Evolutionary conservation across 2,113 vertebrate genomes (phyloP).

Genomic region (Chaetodon auriga): DNA sequence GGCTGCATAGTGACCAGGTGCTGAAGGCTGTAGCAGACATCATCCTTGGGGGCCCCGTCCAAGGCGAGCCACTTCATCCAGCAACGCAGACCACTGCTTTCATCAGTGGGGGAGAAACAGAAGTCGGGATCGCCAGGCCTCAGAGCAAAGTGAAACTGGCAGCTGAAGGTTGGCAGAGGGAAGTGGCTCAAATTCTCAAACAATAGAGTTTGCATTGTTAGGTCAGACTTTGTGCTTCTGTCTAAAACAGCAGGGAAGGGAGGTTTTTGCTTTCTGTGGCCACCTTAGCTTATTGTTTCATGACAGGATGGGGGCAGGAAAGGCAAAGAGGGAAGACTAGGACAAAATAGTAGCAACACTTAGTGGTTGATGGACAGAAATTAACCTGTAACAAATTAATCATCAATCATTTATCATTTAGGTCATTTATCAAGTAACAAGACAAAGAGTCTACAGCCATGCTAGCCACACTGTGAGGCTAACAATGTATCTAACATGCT

Average conservation of each 20-base stretch:
- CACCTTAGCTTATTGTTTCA: not conserved
- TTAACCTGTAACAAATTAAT: not conserved
- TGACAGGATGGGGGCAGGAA: not conserved
- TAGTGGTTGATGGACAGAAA: not conserved
- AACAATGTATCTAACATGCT: not conserved
- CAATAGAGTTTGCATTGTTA: constrained; percentile 11
- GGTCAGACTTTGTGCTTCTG: constrained; percentile 32
- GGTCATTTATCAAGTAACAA: not conserved
- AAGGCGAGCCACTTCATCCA: constrained; percentile 21
- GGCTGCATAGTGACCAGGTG: constrained; percentile 9
- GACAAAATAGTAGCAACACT: not conserved
- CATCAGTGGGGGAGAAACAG: not conserved
- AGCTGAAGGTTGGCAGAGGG: constrained; percentile 36
- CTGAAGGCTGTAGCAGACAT: constrained; percentile 28
- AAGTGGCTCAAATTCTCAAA: constrained; percentile 26
- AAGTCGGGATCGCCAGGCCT: not conserved
- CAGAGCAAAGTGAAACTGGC: constrained; percentile 39
- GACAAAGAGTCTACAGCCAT: not conserved
- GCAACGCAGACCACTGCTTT: constrained; percentile 28
- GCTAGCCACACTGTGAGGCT: not conserved
- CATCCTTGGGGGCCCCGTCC: constrained; percentile 7
- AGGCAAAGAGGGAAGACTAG: not conserved
- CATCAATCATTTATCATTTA: not conserved
- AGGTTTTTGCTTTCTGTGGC: not conserved
- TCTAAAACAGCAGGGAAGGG: not conserved